These are phyloP conservation scores for Moxostoma hubbsi DNA, from an alignment of 2,797 vertebrate genomes.

Conservation along the genomic window DNA sequence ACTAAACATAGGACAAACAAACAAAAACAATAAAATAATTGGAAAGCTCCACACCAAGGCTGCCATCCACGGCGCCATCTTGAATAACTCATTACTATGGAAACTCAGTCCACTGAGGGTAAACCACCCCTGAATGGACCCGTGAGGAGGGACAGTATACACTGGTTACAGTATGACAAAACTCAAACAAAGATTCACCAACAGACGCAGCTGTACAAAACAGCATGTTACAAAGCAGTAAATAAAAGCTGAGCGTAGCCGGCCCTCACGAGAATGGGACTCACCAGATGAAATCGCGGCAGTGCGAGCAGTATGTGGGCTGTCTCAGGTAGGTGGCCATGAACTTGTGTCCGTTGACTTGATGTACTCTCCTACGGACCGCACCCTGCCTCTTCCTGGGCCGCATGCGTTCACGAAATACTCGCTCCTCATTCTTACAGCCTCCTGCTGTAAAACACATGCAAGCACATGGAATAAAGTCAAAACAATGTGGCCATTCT, in stretches of 20 bases:
- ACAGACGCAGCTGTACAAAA: conserved; percentile 32
- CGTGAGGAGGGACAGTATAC: conserved; percentile 23
- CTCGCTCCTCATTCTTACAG: conserved; percentile 91
- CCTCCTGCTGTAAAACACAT: conserved; percentile 64
- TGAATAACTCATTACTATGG: conserved; percentile 20
- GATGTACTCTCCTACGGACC: conserved; percentile 91
- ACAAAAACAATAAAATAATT: too few relatives aligned
- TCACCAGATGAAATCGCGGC: conserved; percentile 97
- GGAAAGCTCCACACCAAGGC: too few relatives aligned
- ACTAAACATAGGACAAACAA: too few relatives aligned
- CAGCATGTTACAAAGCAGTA: background rate
- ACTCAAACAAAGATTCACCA: conserved; percentile 14
- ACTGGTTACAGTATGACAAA: conserved; percentile 3
- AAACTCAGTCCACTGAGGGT: conserved; percentile 35
- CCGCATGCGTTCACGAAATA: conserved; percentile 92
- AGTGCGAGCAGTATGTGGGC: conserved; percentile 95
- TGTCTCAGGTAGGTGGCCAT: conserved; percentile 97
- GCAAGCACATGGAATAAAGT: conserved; percentile 20
- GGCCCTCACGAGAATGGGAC: conserved; percentile 1
- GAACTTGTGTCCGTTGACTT: conserved; percentile 97
- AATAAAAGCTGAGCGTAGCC: background rate
- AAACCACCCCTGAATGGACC: conserved; percentile 32
- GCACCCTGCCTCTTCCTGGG: conserved; percentile 93
- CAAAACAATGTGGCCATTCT: background rate
- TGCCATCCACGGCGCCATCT: too few relatives aligned